Percentiles rank a stretch among this genome's conserved stretches.
Conservation (phyloP, 2,113 vertebrate genomes). For the Equus przewalskii region DNA sequence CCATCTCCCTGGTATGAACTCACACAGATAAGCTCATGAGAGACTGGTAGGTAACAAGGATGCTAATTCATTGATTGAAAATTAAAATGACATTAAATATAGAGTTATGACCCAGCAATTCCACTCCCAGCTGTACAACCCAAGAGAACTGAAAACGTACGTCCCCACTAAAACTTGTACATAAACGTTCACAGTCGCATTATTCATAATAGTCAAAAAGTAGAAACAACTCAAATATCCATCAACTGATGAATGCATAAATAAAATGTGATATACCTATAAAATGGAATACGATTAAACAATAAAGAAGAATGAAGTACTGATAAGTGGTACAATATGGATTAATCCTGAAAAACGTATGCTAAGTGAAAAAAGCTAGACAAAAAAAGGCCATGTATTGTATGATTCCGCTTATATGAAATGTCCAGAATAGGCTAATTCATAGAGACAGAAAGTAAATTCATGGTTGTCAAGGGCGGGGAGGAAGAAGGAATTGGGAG, state of each 20-base stretch:
- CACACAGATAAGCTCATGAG: not conserved
- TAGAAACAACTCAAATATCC: not conserved
- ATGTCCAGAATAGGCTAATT: not conserved
- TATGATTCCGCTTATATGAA: not conserved
- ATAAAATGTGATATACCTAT: not conserved
- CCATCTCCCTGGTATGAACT: not conserved
- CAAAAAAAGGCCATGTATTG: not conserved
- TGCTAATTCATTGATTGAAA: not conserved
- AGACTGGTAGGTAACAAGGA: not conserved
- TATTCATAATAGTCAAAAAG: not conserved
- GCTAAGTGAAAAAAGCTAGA: not conserved
- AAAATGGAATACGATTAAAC: not conserved
- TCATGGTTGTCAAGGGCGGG: not conserved
- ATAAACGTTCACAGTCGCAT: not conserved
- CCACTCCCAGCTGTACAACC: not conserved
- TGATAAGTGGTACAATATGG: not conserved
- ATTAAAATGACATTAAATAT: not conserved
- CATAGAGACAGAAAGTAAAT: not conserved
- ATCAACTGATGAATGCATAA: not conserved
- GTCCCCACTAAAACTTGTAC: not conserved
- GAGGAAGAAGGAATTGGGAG: not conserved
- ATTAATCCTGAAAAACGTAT: not conserved
- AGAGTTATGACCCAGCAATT: not conserved
- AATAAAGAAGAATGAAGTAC: not conserved
- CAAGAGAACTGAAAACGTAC: not conserved